phyloP scores from a whole-genome alignment of 2,888 invertebrate species.

The Tenthredo notha region DNA sequence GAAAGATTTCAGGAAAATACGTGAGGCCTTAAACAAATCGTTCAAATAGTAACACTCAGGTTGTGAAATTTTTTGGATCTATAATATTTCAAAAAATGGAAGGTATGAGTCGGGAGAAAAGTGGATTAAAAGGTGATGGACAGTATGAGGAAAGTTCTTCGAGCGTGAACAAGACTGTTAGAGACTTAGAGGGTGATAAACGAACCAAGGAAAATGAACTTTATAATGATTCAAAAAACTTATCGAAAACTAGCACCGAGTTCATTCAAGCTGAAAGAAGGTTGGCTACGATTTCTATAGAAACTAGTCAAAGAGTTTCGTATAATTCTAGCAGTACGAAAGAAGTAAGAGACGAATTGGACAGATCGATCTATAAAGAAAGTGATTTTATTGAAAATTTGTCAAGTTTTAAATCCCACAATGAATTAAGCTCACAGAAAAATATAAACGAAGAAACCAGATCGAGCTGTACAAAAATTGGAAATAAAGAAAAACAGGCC shows the following conservation, averaged over 20 bases:
- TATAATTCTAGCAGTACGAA: background rate
- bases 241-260: background rate
- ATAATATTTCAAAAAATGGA: background rate
- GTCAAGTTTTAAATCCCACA: background rate
- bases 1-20: conserved; percentile 24
- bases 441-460: background rate
- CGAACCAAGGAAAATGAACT: background rate
- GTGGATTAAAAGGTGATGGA: background rate
- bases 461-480: background rate
- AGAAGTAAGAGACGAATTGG: background rate
- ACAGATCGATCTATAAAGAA: background rate
- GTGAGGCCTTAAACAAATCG: conserved; percentile 31
- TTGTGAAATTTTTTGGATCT: background rate
- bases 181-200: background rate
- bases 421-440: background rate
- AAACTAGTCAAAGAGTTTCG: background rate
- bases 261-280: conserved; percentile 19
- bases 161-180: background rate
- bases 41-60: background rate
- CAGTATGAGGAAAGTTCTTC: background rate
- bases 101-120: background rate
- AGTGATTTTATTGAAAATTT: background rate
- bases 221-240: background rate
- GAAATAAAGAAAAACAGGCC: background rate
- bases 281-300: background rate